Percentiles rank a stretch among this genome's conserved stretches.
Conservation (phyloP, 2,113 vertebrate species). For the Phyllostomus discolor region DNA sequence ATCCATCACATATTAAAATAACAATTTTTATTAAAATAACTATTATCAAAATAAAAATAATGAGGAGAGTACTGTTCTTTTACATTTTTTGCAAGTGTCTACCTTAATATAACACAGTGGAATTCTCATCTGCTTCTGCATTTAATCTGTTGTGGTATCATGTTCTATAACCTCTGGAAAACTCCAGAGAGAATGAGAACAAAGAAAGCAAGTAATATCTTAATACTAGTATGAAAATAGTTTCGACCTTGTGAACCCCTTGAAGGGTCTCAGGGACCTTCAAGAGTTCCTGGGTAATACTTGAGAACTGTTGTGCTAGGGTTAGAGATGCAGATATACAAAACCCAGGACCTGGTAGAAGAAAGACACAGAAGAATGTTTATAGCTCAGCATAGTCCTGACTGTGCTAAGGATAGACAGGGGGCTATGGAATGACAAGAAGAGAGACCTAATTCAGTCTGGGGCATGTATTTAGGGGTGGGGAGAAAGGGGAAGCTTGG, state of each 20-base stretch:
- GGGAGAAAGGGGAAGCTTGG: not conserved
- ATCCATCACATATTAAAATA: not conserved
- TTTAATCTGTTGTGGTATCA: not conserved
- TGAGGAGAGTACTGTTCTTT: not conserved
- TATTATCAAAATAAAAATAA: not conserved
- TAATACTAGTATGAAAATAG: not conserved
- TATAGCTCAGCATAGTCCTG: not conserved
- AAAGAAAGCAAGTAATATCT: not conserved
- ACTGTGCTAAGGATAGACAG: not conserved
- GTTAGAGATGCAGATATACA: not conserved
- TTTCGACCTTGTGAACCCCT: not conserved
- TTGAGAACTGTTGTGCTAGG: not conserved
- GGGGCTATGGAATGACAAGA: not conserved
- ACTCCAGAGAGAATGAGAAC: not conserved
- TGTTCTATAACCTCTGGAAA: not conserved
- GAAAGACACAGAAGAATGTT: not conserved
- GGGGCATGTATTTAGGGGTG: not conserved
- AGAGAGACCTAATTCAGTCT: not conserved
- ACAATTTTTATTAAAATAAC: slow-evolving; percentile 1
- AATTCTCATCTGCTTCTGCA: not conserved
- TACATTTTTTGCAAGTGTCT: not conserved
- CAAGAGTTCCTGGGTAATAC: not conserved
- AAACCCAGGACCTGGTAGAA: not conserved
- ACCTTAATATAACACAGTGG: not conserved
- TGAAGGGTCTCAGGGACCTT: not conserved